Percentiles rank a stretch among this genome's conserved stretches.
These are phyloP conservation scores for Heliconius hewitsoni DNA, from an alignment of 1,140 invertebrate species.

Conservation along the genomic window DNA sequence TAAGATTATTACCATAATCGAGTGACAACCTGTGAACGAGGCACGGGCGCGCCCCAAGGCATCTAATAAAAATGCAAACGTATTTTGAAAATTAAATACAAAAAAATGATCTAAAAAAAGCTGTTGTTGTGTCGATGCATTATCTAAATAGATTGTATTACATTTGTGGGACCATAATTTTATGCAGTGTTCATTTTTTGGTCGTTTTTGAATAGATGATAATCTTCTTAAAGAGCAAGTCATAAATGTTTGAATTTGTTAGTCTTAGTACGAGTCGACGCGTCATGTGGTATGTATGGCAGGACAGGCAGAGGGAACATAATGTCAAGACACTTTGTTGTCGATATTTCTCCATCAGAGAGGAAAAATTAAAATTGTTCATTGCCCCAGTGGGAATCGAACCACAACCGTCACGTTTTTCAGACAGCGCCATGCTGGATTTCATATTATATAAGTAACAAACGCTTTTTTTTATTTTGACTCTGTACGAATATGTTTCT, in stretches of 20 bases:
- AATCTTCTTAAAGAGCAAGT: constrained; percentile 9
- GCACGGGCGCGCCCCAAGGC: constrained; percentile 48
- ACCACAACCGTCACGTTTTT: too few species aligned
- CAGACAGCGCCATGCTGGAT: too few species aligned
- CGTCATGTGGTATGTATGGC: not conserved
- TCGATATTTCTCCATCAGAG: too few species aligned
- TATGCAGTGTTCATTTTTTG: constrained; percentile 38
- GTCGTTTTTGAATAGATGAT: constrained; percentile 27
- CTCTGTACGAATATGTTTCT: not conserved
- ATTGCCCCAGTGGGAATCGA: too few species aligned
- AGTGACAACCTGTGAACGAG: constrained; percentile 69
- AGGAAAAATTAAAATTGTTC: too few species aligned
- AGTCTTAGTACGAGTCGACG: not conserved
- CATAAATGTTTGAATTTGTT: constrained; percentile 14
- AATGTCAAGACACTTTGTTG: too few species aligned
- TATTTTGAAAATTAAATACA: constrained; percentile 53
- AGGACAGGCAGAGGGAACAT: too few species aligned
- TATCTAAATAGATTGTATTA: constrained; percentile 62
- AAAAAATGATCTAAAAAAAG: constrained; percentile 46
- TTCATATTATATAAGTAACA: too few species aligned
- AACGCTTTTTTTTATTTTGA: too few species aligned
- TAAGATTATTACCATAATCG: constrained; percentile 69
- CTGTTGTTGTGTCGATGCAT: constrained; percentile 50
- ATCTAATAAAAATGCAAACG: constrained; percentile 68
- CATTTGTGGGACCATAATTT: constrained; percentile 39